These are phyloP conservation scores for Coregonus suidteri DNA, from an alignment of 2,797 vertebrate species.

Conservation along the genomic window DNA sequence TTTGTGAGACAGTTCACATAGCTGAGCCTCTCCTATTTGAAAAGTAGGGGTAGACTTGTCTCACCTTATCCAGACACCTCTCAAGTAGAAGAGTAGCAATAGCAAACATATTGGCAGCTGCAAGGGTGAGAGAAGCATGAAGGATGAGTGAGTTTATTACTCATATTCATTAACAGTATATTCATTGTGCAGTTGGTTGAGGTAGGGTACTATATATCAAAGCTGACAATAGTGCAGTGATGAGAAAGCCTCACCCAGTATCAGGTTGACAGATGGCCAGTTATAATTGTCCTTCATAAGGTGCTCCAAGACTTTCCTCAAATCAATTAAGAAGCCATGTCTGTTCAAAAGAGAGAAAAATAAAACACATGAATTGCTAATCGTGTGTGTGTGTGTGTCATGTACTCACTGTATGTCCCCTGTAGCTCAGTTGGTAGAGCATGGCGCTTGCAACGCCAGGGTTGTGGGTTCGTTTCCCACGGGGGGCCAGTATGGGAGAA, in stretches of 20 bases:
- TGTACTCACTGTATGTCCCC: conserved; percentile 57
- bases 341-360: conserved; percentile 33
- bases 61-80: conserved; percentile 53
- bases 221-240: not conserved
- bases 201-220: too few relatives aligned
- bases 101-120: conserved; percentile 60
- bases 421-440: too few relatives aligned
- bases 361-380: not conserved
- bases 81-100: conserved; percentile 53
- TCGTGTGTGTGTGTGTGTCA: not conserved
- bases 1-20: not conserved
- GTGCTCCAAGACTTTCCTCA: conserved; percentile 59
- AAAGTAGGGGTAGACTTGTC: not conserved
- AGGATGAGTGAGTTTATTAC: not conserved
- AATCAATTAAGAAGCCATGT: conserved; percentile 63
- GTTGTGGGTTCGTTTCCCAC: too few relatives aligned
- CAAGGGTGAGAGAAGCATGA: conserved; percentile 13
- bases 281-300: conserved; percentile 54
- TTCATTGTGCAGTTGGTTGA: not conserved
- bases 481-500: too few relatives aligned
- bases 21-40: not conserved
- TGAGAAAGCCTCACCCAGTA: conserved; percentile 35
- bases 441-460: too few relatives aligned
- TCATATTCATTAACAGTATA: not conserved
- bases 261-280: conserved; percentile 56